phyloP scores from a whole-genome alignment of 2,113 vertebrate genomes.

The Menidia beryllina region DNA sequence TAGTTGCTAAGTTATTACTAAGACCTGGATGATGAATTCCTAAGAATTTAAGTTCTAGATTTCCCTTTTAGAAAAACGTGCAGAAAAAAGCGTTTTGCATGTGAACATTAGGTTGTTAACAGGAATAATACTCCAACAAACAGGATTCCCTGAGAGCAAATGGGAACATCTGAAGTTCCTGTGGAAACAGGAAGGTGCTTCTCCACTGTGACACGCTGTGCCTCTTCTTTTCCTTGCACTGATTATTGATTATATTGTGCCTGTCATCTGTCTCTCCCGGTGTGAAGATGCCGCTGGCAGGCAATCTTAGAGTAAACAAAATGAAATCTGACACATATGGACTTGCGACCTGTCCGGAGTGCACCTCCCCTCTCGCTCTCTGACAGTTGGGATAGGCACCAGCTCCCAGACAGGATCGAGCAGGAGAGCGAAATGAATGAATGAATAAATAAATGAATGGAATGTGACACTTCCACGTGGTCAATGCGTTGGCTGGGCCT shows the following conservation, averaged over 20 bases:
- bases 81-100: constrained; percentile 32
- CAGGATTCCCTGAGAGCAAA: constrained; percentile 32
- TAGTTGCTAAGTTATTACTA: constrained; percentile 34
- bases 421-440: not conserved
- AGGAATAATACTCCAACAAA: constrained; percentile 27
- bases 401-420: not conserved
- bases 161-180: constrained; percentile 30
- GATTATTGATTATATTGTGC: constrained; percentile 46
- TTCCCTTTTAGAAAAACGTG: constrained; percentile 34
- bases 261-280: constrained; percentile 26
- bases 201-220: constrained; percentile 14
- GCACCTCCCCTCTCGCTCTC: not conserved
- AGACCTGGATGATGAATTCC: constrained; percentile 20
- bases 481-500: constrained; percentile 2
- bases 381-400: no score
- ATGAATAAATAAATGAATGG: constrained; percentile 17
- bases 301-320: constrained; percentile 35
- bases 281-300: constrained; percentile 25
- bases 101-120: constrained; percentile 28
- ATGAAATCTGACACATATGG: constrained; percentile 1
- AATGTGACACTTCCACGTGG: constrained; percentile 7
- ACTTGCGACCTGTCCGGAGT: not conserved
- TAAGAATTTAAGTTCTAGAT: constrained; percentile 17
- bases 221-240: constrained; percentile 18
- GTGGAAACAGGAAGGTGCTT: constrained; percentile 27